Percentiles rank a stretch among this genome's conserved stretches.
These are phyloP conservation scores for Nomada hirtipes DNA, from an alignment of 2,888 invertebrate genomes.

Conservation along the genomic window DNA sequence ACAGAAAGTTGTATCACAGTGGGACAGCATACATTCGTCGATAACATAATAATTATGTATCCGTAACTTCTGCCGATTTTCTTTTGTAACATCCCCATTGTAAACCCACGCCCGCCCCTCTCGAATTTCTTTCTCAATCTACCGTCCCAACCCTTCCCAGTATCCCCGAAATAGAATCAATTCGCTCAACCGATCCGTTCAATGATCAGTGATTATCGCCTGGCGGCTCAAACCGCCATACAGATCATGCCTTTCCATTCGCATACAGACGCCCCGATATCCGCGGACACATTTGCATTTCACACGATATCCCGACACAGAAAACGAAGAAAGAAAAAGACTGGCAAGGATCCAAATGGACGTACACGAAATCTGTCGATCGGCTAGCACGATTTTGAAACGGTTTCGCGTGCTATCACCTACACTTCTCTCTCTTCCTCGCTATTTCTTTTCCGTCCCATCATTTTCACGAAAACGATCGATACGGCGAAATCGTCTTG, in stretches of 20 bases:
- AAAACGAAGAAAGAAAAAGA: conserved; percentile 28
- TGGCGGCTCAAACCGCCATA: conserved; percentile 55
- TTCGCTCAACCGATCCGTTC: conserved; percentile 43
- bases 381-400: conserved; percentile 32
- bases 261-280: conserved; percentile 27
- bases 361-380: conserved; percentile 50
- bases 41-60: conserved; percentile 77
- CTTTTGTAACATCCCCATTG: conserved; percentile 6
- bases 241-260: conserved; percentile 39
- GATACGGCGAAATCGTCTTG: conserved; percentile 18
- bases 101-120: conserved; percentile 6
- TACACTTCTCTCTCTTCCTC: background rate
- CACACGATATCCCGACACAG: conserved; percentile 20
- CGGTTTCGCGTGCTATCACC: background rate
- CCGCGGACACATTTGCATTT: conserved; percentile 18
- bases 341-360: conserved; percentile 63
- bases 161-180: conserved; percentile 23
- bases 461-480: background rate
- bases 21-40: conserved; percentile 83
- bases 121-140: conserved; percentile 18
- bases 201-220: conserved; percentile 61
- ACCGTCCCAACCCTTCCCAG: background rate
- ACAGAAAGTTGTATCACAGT: conserved; percentile 84
- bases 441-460: background rate
- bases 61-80: conserved; percentile 61